Evolutionary conservation across 2,797 vertebrate species (phyloP).

Genomic region (Orestias chungarensis): DNA sequence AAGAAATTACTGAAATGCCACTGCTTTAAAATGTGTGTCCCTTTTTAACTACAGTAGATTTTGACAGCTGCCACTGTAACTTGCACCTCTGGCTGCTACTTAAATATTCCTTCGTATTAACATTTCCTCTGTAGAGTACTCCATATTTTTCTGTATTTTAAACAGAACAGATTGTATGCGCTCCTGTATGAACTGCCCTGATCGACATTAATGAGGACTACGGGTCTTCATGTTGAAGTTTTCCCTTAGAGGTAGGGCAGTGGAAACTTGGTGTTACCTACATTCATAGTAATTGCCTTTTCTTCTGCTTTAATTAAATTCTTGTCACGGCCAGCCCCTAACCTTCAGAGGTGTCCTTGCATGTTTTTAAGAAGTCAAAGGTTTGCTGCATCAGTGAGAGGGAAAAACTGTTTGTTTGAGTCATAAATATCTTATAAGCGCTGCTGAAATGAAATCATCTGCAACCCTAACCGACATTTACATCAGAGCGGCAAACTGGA

Average conservation of each 20-base stretch:
- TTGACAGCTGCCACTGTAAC: slow-evolving; percentile 2
- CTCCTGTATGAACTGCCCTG: slow-evolving; percentile 15
- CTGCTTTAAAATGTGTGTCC: neutral
- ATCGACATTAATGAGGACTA: slow-evolving; percentile 61
- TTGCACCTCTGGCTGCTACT: slow-evolving; percentile 2
- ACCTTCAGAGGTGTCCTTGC: slow-evolving; percentile 59
- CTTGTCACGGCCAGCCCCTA: slow-evolving; percentile 45
- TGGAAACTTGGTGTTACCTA: slow-evolving; percentile 39
- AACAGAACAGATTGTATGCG: slow-evolving; percentile 13
- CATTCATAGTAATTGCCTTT: slow-evolving; percentile 54
- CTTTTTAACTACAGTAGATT: neutral
- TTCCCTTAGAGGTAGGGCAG: slow-evolving; percentile 42
- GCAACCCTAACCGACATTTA: slow-evolving; percentile 8
- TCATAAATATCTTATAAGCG: slow-evolving; percentile 6
- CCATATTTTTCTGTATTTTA: slow-evolving; percentile 19
- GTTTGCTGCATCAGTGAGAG: slow-evolving; percentile 40
- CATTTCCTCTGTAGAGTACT: slow-evolving; percentile 11
- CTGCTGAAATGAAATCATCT: slow-evolving; percentile 6
- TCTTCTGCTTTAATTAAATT: slow-evolving; percentile 59
- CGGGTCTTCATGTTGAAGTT: slow-evolving; percentile 40
- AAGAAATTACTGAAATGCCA: no score
- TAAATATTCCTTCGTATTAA: slow-evolving; percentile 10
- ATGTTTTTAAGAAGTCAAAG: slow-evolving; percentile 47
- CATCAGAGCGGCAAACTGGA: neutral
- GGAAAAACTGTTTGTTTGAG: slow-evolving; percentile 16